phyloP scores from a whole-genome alignment of 2,113 vertebrate genomes.

The Gnathochromis pfefferi region DNA sequence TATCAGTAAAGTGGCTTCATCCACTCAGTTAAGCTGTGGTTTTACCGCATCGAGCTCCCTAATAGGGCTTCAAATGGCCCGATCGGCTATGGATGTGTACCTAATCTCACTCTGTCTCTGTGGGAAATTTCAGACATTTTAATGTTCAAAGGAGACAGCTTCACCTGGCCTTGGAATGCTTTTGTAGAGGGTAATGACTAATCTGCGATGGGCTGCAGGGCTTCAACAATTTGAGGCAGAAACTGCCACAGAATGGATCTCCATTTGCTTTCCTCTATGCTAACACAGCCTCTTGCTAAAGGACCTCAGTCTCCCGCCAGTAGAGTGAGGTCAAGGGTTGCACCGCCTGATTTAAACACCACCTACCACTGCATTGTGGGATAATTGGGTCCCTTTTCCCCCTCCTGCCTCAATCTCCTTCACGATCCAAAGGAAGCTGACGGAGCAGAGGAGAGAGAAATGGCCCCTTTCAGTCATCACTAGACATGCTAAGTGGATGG shows the following conservation, averaged over 20 bases:
- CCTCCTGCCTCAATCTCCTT: neutral
- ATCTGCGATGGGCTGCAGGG: neutral
- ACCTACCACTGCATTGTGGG: slow-evolving; percentile 11
- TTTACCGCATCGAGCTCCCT: neutral
- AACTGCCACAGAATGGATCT: neutral
- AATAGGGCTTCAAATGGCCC: slow-evolving; percentile 9
- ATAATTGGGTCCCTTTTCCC: slow-evolving; percentile 43
- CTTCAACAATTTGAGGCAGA: neutral
- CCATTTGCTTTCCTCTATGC: neutral
- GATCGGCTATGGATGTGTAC: neutral
- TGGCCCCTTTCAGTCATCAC: slow-evolving; percentile 27
- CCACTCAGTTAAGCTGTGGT: neutral
- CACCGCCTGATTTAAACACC: slow-evolving; percentile 34
- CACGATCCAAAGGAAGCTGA: slow-evolving; percentile 4
- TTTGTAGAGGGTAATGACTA: slow-evolving; percentile 5
- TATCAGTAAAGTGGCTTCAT: slow-evolving; percentile 9
- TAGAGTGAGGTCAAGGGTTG: slow-evolving; percentile 26
- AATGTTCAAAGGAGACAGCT: slow-evolving; percentile 25
- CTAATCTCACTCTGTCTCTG: neutral
- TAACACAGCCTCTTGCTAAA: neutral
- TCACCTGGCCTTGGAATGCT: neutral
- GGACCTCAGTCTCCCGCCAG: neutral
- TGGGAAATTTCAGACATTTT: slow-evolving; percentile 2
- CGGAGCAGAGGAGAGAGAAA: slow-evolving; percentile 3
- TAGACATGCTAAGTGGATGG: slow-evolving; percentile 15